Conservation (phyloP, 2,113 vertebrate species). For the Riparia riparia region DNA sequence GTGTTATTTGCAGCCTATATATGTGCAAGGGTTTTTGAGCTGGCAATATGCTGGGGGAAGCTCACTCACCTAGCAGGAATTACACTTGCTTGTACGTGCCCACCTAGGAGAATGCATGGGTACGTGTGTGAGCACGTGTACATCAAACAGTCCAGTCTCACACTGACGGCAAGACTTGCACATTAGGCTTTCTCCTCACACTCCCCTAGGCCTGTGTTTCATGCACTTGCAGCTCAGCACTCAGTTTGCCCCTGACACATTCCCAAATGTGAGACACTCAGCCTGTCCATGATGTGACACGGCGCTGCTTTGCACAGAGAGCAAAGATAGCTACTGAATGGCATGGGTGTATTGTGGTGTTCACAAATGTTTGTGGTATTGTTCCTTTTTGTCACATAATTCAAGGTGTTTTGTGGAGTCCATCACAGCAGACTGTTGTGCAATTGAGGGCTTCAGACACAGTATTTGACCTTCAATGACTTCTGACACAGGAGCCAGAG, state of each 20-base stretch:
- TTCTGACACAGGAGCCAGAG: background rate
- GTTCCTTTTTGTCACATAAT: background rate
- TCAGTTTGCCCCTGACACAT: fast-evolving
- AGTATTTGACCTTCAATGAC: background rate
- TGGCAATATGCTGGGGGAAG: background rate
- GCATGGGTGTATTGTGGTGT: fast-evolving
- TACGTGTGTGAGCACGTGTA: background rate
- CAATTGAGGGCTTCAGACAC: background rate
- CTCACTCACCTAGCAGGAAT: fast-evolving
- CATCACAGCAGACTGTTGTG: background rate
- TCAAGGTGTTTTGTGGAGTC: background rate
- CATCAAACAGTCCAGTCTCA: background rate
- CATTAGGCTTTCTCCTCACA: background rate
- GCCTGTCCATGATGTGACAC: fast-evolving
- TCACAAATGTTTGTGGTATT: background rate
- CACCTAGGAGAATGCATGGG: background rate
- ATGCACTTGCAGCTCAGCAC: background rate
- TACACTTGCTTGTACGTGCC: fast-evolving
- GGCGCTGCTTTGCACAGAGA: background rate
- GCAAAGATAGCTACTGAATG: background rate
- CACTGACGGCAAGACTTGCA: background rate
- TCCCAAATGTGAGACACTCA: background rate
- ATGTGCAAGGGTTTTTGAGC: background rate
- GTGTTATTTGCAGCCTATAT: background rate
- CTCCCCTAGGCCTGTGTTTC: background rate